Conservation (phyloP, 2,888 invertebrate genomes). For the Ennomos quercinarius region DNA sequence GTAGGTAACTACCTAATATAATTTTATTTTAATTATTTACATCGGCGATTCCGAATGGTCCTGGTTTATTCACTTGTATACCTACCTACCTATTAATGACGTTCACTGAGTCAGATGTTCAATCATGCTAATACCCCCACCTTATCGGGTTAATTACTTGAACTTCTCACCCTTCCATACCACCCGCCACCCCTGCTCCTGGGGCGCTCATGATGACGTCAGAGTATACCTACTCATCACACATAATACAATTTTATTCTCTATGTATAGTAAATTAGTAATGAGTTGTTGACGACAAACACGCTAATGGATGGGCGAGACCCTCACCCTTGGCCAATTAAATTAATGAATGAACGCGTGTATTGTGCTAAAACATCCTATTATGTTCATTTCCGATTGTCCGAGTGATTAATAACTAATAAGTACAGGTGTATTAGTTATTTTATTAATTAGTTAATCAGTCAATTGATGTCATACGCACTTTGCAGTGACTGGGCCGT, state of each 20-base stretch:
- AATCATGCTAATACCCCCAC: not conserved
- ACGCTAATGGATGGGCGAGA: not conserved
- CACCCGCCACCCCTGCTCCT: slow-evolving; percentile 36
- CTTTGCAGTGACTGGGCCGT: not conserved
- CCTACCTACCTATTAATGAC: not conserved
- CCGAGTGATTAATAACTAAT: too few relatives aligned
- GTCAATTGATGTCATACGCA: slow-evolving; percentile 5
- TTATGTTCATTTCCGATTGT: slow-evolving; percentile 7
- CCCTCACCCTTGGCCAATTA: not conserved
- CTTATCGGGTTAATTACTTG: slow-evolving; percentile 12
- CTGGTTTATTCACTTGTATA: too few relatives aligned
- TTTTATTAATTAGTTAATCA: too few relatives aligned
- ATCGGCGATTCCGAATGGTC: too few relatives aligned
- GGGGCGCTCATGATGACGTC: slow-evolving; percentile 59
- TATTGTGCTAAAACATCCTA: not conserved
- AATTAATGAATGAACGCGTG: slow-evolving; percentile 11
- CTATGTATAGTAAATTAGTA: too few relatives aligned
- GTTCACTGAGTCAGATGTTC: slow-evolving; percentile 11
- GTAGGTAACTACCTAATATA: too few relatives aligned
- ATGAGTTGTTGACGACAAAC: slow-evolving; percentile 9
- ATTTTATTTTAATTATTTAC: too few relatives aligned
- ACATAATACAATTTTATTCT: slow-evolving; percentile 46
- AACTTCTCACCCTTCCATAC: not conserved
- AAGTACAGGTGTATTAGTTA: too few relatives aligned
- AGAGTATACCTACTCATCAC: slow-evolving; percentile 48